A percentile compares a stretch with the other conserved stretches of the same genome.
Evolutionary conservation across 2,113 vertebrate species (phyloP).

Genomic region (Clarias batrachus): DNA sequence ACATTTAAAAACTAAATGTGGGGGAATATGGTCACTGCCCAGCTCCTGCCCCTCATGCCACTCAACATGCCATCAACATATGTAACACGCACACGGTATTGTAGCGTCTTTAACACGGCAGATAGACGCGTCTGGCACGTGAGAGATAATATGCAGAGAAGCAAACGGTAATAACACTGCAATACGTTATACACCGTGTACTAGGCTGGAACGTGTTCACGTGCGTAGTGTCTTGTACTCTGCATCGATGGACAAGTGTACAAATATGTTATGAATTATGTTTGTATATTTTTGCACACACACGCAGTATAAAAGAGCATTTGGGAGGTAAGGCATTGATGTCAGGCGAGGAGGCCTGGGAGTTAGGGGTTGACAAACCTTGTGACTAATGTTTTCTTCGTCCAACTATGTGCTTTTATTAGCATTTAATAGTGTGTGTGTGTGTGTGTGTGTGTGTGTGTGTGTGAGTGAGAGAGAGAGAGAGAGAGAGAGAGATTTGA

Average conservation of each 20-base stretch:
- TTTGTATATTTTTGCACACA: not conserved
- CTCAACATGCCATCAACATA: not conserved
- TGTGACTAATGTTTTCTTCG: not conserved
- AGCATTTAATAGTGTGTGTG: not conserved
- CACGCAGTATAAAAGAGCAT: not conserved
- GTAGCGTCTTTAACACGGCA: not conserved
- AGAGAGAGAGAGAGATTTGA: too few species aligned
- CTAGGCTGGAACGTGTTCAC: not conserved
- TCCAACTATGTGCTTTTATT: not conserved
- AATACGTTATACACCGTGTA: not conserved
- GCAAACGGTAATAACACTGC: not conserved
- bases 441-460: not conserved
- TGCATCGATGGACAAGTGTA: not conserved
- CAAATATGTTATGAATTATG: not conserved
- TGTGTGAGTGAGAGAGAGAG: not conserved
- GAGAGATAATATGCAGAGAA: not conserved
- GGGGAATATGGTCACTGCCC: slow-evolving; percentile 66
- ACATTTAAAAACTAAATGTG: slow-evolving; percentile 77
- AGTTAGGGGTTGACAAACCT: not conserved
- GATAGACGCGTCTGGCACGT: not conserved
- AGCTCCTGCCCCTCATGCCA: slow-evolving; percentile 1
- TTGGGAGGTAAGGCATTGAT: not conserved
- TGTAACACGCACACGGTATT: not conserved
- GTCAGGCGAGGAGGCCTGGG: too few species aligned
- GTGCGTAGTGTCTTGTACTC: not conserved